These are phyloP conservation scores for Apamea crenata DNA, from an alignment of 2,888 invertebrate genomes.

Conservation along the genomic window DNA sequence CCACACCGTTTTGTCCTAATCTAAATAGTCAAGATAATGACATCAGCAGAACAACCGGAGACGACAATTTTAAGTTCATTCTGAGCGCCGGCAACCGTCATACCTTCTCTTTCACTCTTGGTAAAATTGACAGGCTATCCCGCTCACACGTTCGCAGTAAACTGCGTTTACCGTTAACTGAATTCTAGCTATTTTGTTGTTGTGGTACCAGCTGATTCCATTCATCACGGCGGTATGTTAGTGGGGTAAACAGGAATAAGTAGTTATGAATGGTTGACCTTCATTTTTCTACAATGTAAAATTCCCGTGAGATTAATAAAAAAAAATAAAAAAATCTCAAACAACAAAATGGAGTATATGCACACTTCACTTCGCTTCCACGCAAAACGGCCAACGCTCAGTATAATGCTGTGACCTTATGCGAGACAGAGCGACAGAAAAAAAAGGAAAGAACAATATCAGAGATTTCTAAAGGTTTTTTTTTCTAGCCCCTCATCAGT, in stretches of 20 bases:
- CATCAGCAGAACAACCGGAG: slow-evolving; percentile 57
- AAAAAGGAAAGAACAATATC: too few relatives aligned
- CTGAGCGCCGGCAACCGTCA: neutral
- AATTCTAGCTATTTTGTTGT: slow-evolving; percentile 53
- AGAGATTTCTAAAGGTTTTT: too few relatives aligned
- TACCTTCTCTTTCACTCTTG: slow-evolving; percentile 21
- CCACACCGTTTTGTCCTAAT: slow-evolving; percentile 20
- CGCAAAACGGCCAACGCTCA: neutral
- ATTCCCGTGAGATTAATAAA: neutral
- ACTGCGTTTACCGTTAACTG: slow-evolving; percentile 49
- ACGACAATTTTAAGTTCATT: slow-evolving; percentile 45
- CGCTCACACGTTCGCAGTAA: slow-evolving; percentile 46
- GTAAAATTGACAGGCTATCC: neutral
- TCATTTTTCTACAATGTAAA: neutral
- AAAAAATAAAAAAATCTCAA: neutral
- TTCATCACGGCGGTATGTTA: slow-evolving; percentile 22
- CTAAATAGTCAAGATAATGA: slow-evolving; percentile 44
- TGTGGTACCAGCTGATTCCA: slow-evolving; percentile 51
- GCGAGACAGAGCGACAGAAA: too few relatives aligned
- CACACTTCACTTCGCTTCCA: too few relatives aligned
- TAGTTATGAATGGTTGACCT: neutral
- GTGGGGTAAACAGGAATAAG: neutral
- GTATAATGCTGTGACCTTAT: neutral
- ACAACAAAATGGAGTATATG: neutral
- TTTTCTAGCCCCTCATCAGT: too few relatives aligned